Evolutionary conservation across 2,113 vertebrate species (phyloP), one percentile per base, ranked within the genome.

Genomic region (Atrichornis clamosus): DNA sequence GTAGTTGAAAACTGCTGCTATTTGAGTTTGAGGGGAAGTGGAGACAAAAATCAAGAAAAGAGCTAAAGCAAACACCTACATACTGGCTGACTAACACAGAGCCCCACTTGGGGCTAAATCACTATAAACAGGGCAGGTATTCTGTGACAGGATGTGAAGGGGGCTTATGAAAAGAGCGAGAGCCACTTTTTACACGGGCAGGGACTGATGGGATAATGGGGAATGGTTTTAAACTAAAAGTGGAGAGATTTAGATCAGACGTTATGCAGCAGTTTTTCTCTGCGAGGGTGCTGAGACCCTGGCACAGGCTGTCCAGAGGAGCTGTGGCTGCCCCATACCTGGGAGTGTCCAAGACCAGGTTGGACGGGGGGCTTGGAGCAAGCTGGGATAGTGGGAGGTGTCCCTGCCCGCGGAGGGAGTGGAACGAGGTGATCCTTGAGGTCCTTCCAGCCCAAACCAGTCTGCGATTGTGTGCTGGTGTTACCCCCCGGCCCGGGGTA

Each of bases 331-430:
- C 4, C 6, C 15, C 33, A 21, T 12, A 6, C 33, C 53, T 75
- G 69, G 9, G 4, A n/a, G 15, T n/a, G 59, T 9, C 28, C 44
- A 11, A 52, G 46, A 33, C 33, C 28, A 30, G 46, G 11, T 0
- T 53, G 37, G 46, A 39, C 0, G 0, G 28, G 46, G 4, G n/a
- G n/a, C 13, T 39, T 11, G 13, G 46, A 59, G 23, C 8, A n/a
- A 1, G 19, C 15, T 24, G 23, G 23, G 24, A 24, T 0, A 17
- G 13, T 3, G 7, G 28, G 6, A 53, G 8, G 8, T 37, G 37
- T 13, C 26, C 10, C 37, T 52, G 41, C 1, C 32, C 15, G 5
- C 0, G 15, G 2, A 44, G 10, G 12, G 30, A 18, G 4, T 6
- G 27, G 10, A 16, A 24, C 2, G 1, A 8, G 28, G 17, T 26